Percentiles rank a stretch among this genome's conserved stretches.
Conservation (phyloP, 2,888 invertebrate genomes). For the Dicyrtoma fusca region DNA sequence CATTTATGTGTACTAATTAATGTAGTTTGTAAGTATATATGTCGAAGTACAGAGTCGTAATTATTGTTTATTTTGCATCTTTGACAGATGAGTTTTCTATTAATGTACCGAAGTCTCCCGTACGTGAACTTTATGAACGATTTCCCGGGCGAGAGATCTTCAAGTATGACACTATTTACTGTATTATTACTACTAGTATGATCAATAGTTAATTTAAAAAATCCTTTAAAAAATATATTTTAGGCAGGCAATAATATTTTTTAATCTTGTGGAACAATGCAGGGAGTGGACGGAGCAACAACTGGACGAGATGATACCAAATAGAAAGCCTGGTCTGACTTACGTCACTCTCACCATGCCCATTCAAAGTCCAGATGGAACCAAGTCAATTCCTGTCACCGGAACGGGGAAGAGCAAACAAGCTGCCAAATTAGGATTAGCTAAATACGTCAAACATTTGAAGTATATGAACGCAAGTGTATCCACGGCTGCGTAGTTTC, state of each 20-base stretch:
- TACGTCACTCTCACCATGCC: constrained; percentile 28
- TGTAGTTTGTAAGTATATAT: background rate
- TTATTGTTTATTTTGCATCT: constrained; percentile 5
- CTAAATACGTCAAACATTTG: constrained; percentile 38
- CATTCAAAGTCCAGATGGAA: background rate
- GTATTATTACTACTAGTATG: background rate
- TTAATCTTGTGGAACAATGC: background rate
- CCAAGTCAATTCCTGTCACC: background rate
- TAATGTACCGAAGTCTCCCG: constrained; percentile 85
- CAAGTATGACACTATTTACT: constrained; percentile 64
- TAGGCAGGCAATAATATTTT: background rate
- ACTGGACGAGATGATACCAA: background rate
- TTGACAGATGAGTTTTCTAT: constrained; percentile 71
- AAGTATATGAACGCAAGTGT: no score
- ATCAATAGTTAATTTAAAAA: background rate
- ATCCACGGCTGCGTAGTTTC: no score
- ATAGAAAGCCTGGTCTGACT: background rate
- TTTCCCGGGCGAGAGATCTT: constrained; percentile 77
- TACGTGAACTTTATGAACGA: constrained; percentile 82
- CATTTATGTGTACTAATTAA: background rate
- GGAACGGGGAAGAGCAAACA: constrained; percentile 43
- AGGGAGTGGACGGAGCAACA: constrained; percentile 5
- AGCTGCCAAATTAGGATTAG: constrained; percentile 45
- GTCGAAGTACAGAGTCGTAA: background rate
- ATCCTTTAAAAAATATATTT: background rate